Conservation (phyloP, 2,113 vertebrate species). For the Lichenostomus cassidix region DNA sequence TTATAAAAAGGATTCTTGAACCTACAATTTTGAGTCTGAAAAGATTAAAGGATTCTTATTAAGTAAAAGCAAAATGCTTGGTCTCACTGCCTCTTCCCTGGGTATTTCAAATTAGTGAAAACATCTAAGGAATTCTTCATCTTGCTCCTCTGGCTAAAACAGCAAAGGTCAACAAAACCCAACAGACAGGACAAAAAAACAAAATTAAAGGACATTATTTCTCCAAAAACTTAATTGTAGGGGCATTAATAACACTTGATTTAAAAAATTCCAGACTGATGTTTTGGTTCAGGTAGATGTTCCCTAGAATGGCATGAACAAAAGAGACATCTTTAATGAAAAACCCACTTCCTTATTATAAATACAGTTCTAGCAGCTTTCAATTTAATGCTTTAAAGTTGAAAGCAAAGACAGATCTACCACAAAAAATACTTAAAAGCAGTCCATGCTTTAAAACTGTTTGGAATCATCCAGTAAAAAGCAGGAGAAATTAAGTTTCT, state of each 20-base stretch:
- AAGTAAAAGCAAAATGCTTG: background rate
- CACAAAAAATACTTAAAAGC: background rate
- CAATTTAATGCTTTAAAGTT: background rate
- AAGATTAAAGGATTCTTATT: background rate
- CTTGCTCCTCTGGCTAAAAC: background rate
- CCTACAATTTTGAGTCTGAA: background rate
- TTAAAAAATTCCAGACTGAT: background rate
- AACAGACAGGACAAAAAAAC: accelerated
- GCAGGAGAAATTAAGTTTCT: background rate
- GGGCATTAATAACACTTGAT: background rate
- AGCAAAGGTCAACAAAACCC: background rate
- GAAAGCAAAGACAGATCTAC: background rate
- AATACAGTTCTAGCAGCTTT: background rate
- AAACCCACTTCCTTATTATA: background rate
- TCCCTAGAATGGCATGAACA: background rate
- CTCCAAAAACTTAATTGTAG: background rate
- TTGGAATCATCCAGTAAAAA: background rate
- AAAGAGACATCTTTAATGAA: background rate
- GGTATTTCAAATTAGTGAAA: background rate
- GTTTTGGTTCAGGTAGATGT: background rate
- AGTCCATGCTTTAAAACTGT: background rate
- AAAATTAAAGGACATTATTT: background rate
- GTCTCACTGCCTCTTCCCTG: background rate
- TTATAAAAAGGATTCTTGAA: background rate
- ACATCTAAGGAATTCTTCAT: background rate